phyloP scores from a whole-genome alignment of 2,113 vertebrate species.

The Ptyas mucosa region DNA sequence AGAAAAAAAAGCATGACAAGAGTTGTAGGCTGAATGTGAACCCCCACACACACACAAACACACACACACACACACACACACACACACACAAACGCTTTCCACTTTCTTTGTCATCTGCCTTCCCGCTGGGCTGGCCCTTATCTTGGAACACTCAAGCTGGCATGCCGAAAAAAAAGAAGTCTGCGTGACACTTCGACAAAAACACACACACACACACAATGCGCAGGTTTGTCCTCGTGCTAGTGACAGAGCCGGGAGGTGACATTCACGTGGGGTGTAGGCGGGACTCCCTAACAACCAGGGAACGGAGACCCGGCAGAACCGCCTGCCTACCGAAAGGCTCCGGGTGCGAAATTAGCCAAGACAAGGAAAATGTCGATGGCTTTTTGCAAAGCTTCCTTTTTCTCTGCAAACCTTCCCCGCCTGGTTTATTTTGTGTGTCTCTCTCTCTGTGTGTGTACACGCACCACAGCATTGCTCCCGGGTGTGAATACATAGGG shows the following conservation, averaged over 20 bases:
- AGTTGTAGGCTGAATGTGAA: too few relatives aligned
- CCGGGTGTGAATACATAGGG: neutral
- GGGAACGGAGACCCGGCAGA: neutral
- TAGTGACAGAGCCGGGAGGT: neutral
- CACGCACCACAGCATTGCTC: neutral
- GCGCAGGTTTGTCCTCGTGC: neutral
- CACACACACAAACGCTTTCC: neutral
- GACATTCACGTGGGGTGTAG: neutral
- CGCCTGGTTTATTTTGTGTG: neutral
- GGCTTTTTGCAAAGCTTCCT: neutral
- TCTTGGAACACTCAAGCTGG: neutral
- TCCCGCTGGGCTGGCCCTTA: neutral
- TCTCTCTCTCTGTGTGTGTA: too few relatives aligned
- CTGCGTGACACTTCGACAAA: neutral
- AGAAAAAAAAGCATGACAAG: too few relatives aligned
- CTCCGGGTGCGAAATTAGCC: neutral
- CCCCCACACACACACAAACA: too few relatives aligned
- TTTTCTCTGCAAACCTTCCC: neutral
- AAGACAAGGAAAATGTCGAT: neutral
- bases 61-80: too few relatives aligned
- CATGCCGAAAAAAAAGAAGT: neutral
- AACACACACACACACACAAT: too few relatives aligned
- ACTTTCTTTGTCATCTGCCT: neutral
- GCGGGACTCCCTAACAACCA: slow-evolving; percentile 13
- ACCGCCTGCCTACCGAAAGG: neutral